Percentiles rank a stretch among this genome's conserved stretches.
These are phyloP conservation scores for Drosophila diplacantha DNA, from an alignment of 2,888 invertebrate genomes.

Conservation along the genomic window DNA sequence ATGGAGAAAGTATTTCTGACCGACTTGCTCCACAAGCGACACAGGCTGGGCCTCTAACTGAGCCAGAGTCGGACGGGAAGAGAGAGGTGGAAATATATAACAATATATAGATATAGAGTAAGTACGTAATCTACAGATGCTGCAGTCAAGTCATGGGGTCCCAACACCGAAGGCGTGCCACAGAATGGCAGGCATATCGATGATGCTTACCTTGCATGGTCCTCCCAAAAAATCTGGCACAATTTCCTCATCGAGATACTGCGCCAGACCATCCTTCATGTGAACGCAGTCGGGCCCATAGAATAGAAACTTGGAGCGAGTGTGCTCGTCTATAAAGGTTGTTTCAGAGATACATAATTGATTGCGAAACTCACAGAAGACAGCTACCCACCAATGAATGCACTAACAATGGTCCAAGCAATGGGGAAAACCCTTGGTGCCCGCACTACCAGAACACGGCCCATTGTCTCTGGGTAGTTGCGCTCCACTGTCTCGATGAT, in stretches of 20 bases:
- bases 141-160: slow-evolving; percentile 7
- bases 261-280: slow-evolving; percentile 87
- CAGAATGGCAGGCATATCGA: background rate
- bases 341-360: background rate
- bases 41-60: slow-evolving; percentile 60
- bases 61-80: slow-evolving; percentile 35
- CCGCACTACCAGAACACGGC: slow-evolving; percentile 91
- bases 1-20: slow-evolving; percentile 76
- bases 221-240: slow-evolving; percentile 97
- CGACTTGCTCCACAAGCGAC: slow-evolving; percentile 77
- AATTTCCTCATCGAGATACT: slow-evolving; percentile 90
- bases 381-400: slow-evolving; percentile 86
- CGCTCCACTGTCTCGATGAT: slow-evolving; percentile 92
- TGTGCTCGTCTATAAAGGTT: slow-evolving; percentile 86
- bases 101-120: slow-evolving; percentile 20
- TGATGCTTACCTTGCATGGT: slow-evolving; percentile 84
- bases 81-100: slow-evolving; percentile 28
- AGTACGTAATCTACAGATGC: slow-evolving; percentile 14
- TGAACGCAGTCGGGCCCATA: slow-evolving; percentile 92
- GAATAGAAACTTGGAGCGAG: slow-evolving; percentile 93
- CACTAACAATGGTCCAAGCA: slow-evolving; percentile 95
- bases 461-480: slow-evolving; percentile 97
- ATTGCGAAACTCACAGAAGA: no score
- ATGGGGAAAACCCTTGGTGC: slow-evolving; percentile 97
- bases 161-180: slow-evolving; percentile 12